These are phyloP conservation scores for Chalcosyrphus nemorum DNA, from an alignment of 2,888 invertebrate genomes.

Conservation along the genomic window DNA sequence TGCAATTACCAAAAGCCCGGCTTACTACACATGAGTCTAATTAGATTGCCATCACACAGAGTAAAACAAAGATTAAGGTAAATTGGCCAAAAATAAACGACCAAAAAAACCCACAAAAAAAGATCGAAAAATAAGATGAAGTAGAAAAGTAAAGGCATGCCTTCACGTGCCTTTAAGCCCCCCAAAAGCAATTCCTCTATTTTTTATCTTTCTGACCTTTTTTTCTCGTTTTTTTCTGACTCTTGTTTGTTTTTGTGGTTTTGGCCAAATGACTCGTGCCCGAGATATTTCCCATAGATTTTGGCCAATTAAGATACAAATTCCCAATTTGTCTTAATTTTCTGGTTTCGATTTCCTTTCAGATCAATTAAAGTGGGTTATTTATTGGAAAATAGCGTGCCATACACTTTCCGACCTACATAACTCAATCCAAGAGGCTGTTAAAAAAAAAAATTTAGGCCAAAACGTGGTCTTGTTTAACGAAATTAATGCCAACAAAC, in stretches of 20 bases:
- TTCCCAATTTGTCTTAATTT: constrained; percentile 6
- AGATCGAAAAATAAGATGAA: not conserved
- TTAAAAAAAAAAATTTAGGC: constrained; percentile 15
- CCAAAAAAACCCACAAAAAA: not conserved
- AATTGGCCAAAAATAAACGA: constrained; percentile 2
- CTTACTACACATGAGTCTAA: constrained; percentile 28
- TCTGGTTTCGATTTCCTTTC: not conserved
- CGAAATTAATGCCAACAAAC: not conserved
- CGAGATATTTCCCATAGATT: constrained; percentile 38
- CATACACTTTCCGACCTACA: not conserved
- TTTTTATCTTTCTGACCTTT: constrained; percentile 29
- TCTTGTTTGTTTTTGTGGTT: constrained; percentile 19
- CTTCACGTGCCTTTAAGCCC: constrained; percentile 29
- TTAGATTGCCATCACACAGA: constrained; percentile 9
- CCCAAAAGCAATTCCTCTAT: constrained; percentile 15
- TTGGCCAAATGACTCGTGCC: constrained; percentile 53
- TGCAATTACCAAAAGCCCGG: not conserved
- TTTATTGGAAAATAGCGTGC: not conserved
- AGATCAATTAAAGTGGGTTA: not conserved
- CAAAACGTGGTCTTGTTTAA: not conserved
- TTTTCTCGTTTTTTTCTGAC: not conserved
- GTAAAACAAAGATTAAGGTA: constrained; percentile 7
- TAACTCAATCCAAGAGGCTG: not conserved
- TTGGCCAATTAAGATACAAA: constrained; percentile 33
- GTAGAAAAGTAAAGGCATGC: constrained; percentile 10